Evolutionary conservation across 2,113 vertebrate genomes (phyloP).

Genomic region (Sprattus sprattus): DNA sequence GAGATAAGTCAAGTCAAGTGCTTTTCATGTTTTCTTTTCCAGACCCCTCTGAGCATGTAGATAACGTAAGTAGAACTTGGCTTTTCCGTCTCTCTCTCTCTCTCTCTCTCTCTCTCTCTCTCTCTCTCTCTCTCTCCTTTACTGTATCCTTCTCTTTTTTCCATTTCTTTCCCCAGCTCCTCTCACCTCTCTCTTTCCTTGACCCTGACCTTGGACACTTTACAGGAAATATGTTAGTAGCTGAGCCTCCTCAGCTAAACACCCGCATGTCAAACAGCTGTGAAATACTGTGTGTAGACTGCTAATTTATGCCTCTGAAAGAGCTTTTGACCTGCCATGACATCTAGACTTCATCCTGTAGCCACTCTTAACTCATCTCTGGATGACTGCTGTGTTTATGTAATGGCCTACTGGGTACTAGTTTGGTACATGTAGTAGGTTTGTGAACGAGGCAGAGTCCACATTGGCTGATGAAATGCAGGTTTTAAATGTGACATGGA

Average conservation of each 20-base stretch:
- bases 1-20: not conserved
- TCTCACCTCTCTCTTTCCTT: not conserved
- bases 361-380: not conserved
- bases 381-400: not conserved
- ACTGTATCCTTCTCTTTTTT: not conserved
- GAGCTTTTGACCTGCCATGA: not conserved
- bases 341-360: not conserved
- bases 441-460: not conserved
- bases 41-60: not conserved
- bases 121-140: not conserved
- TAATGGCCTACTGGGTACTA: not conserved
- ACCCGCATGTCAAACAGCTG: not conserved
- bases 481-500: not conserved
- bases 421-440: not conserved
- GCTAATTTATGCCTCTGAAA: not conserved
- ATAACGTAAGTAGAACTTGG: conserved; percentile 1
- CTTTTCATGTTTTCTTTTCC: not conserved
- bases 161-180: not conserved
- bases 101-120: not conserved
- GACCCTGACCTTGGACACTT: not conserved
- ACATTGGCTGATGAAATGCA: not conserved
- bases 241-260: not conserved
- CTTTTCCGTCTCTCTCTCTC: not conserved
- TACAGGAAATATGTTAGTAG: not conserved
- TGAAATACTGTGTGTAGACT: not conserved